Evolutionary conservation across 1,140 invertebrate species (phyloP).

Genomic region (Atta cephalotes): DNA sequence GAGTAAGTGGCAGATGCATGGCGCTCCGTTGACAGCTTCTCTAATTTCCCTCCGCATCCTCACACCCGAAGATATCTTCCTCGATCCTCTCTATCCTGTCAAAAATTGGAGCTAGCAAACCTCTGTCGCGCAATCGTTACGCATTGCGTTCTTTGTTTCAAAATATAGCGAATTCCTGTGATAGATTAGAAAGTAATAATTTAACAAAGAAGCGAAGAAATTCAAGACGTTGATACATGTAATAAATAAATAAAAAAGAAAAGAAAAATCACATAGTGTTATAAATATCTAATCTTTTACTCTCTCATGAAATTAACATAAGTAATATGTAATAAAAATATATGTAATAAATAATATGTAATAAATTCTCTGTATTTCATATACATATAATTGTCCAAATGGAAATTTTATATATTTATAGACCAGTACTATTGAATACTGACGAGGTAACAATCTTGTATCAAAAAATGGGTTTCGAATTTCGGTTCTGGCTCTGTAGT

Average conservation of each 20-base stretch:
- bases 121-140: neutral
- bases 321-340: neutral
- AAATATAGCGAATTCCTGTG: neutral
- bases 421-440: no score
- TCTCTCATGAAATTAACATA: neutral
- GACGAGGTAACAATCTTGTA: no score
- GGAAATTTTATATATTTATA: no score
- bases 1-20: constrained; percentile 83
- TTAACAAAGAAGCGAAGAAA: neutral
- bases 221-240: neutral
- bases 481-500: no score
- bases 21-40: constrained; percentile 82
- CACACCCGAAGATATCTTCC: constrained; percentile 1
- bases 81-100: constrained; percentile 27
- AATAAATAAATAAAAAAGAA: constrained; percentile 1
- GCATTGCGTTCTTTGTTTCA: neutral
- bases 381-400: no score
- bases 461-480: no score
- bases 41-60: constrained; percentile 75
- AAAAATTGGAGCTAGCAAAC: neutral
- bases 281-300: neutral
- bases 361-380: neutral
- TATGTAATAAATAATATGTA: neutral
- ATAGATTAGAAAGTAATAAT: neutral
- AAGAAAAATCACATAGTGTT: neutral